Conservation (phyloP, 2,888 invertebrate genomes). For the Oasisia sp. region DNA sequence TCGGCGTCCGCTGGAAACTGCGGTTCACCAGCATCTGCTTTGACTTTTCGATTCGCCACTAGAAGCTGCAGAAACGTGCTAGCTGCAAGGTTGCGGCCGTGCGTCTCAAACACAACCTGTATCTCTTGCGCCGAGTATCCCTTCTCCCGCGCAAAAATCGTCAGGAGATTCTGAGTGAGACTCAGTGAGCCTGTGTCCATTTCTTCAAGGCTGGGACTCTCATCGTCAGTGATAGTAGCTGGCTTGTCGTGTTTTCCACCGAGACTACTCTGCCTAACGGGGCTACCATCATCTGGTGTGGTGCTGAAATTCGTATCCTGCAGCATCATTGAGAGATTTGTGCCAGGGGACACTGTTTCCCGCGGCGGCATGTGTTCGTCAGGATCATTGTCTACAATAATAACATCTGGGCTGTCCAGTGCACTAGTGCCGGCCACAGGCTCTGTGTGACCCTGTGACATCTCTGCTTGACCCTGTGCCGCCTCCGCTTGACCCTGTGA, state of each 20-base stretch:
- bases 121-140: slow-evolving; percentile 28
- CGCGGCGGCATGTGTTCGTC: background rate
- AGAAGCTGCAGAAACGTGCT: background rate
- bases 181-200: background rate
- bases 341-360: background rate
- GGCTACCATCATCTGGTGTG: background rate
- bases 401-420: background rate
- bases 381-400: background rate
- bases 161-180: background rate
- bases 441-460: background rate
- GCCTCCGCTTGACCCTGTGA: background rate
- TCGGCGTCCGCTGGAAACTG: background rate
- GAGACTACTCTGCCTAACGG: background rate
- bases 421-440: background rate
- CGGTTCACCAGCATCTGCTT: background rate
- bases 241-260: background rate
- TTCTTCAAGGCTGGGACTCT: background rate
- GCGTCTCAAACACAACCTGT: slow-evolving; percentile 17
- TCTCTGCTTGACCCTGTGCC: background rate
- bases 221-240: background rate
- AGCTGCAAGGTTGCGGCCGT: slow-evolving; percentile 14
- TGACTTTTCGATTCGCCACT: background rate
- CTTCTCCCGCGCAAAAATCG: slow-evolving; percentile 19
- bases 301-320: background rate
- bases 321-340: background rate